These are phyloP conservation scores for Irena cyanogastra DNA, from an alignment of 2,113 vertebrate species.

Conservation along the genomic window DNA sequence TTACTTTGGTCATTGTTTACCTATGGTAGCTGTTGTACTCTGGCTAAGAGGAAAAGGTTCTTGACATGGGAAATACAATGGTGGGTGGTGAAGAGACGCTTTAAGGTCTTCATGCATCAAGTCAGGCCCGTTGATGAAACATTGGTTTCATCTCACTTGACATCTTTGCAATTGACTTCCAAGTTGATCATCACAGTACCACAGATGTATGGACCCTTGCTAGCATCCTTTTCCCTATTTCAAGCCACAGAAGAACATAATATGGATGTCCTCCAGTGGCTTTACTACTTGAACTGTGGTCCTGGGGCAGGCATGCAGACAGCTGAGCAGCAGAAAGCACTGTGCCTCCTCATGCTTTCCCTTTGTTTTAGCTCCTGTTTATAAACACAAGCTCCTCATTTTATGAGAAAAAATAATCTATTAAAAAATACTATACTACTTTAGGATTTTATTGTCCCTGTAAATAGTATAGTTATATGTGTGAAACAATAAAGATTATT, in stretches of 20 bases:
- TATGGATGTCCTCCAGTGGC: neutral
- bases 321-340: neutral
- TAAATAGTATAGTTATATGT: neutral
- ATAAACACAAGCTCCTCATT: neutral
- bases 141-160: neutral
- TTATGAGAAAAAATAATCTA: neutral
- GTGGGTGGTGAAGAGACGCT: neutral
- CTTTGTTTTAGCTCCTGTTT: neutral
- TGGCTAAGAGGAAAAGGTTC: neutral
- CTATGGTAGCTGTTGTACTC: neutral
- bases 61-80: accelerated
- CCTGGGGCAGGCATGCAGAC: neutral
- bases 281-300: neutral
- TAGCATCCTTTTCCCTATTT: neutral
- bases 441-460: neutral
- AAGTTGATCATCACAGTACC: neutral
- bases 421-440: neutral
- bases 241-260: accelerated
- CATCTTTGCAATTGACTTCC: neutral
- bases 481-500: neutral
- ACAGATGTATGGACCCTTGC: neutral
- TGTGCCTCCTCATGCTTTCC: neutral
- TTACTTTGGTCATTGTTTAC: neutral
- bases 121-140: neutral
- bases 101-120: neutral